Conservation (phyloP, 2,888 invertebrate genomes). For the Cerceris ruficornis region DNA sequence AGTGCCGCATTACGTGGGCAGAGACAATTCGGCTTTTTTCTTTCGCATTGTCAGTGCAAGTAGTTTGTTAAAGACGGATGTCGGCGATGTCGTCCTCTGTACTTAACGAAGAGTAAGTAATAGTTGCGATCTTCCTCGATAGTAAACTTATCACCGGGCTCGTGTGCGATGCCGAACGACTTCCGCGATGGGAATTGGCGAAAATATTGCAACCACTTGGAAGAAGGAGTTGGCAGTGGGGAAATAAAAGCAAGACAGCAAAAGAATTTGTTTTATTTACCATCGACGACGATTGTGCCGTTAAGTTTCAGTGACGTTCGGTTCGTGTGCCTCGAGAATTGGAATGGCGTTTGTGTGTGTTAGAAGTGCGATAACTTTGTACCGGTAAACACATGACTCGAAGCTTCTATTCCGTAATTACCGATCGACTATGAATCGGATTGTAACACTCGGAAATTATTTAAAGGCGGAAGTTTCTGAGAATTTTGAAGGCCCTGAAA, state of each 20-base stretch:
- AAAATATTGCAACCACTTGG: slow-evolving; percentile 11
- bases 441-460: too few relatives aligned
- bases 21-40: slow-evolving; percentile 48
- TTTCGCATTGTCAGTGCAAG: slow-evolving; percentile 51
- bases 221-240: background rate
- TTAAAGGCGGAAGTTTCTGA: too few relatives aligned
- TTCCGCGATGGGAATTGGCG: slow-evolving; percentile 33
- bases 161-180: slow-evolving; percentile 11
- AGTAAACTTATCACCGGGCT: slow-evolving; percentile 1
- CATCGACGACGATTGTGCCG: too few relatives aligned
- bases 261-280: background rate
- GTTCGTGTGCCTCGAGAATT: too few relatives aligned
- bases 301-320: too few relatives aligned
- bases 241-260: background rate
- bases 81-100: slow-evolving; percentile 48
- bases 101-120: slow-evolving; percentile 63
- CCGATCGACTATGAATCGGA: too few relatives aligned
- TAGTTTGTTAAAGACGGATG: slow-evolving; percentile 49
- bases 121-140: slow-evolving; percentile 24
- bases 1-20: slow-evolving; percentile 39
- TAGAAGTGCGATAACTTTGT: too few relatives aligned
- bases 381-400: too few relatives aligned
- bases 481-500: too few relatives aligned
- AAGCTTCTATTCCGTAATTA: too few relatives aligned
- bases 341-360: too few relatives aligned